Evolutionary conservation across 2,797 vertebrate genomes (phyloP).

Genomic region (Pipistrellus nathusii): DNA sequence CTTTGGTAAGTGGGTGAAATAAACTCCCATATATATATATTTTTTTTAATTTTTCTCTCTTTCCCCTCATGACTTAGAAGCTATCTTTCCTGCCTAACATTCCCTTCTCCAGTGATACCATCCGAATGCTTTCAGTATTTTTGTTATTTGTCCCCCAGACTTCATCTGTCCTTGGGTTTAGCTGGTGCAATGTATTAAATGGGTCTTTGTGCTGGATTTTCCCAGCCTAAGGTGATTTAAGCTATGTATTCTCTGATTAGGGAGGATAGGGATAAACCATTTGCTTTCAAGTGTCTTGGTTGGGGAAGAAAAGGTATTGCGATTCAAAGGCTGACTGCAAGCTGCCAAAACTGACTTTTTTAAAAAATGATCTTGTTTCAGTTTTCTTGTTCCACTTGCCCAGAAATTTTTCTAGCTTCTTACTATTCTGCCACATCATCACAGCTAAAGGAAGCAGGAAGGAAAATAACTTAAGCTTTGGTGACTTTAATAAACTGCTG

Average conservation of each 20-base stretch:
- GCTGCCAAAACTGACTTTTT: neutral
- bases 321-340: neutral
- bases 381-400: neutral
- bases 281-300: neutral
- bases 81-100: neutral
- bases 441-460: neutral
- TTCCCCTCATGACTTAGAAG: neutral
- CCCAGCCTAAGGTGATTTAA: neutral
- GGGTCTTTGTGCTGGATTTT: neutral
- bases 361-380: neutral
- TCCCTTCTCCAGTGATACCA: neutral
- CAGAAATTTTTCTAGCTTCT: neutral
- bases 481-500: constrained; percentile 50
- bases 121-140: neutral
- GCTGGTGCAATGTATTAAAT: neutral
- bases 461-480: constrained; percentile 46
- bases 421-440: neutral
- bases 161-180: neutral
- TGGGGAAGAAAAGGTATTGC: neutral
- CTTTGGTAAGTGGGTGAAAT: neutral
- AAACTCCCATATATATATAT: neutral
- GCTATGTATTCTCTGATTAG: neutral
- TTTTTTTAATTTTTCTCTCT: neutral
- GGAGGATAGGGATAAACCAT: neutral
- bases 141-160: neutral